Evolutionary conservation across 1,140 invertebrate genomes (phyloP), one percentile per base, ranked within the genome.

Genomic region (Paramacrobiotus metropolitanus): DNA sequence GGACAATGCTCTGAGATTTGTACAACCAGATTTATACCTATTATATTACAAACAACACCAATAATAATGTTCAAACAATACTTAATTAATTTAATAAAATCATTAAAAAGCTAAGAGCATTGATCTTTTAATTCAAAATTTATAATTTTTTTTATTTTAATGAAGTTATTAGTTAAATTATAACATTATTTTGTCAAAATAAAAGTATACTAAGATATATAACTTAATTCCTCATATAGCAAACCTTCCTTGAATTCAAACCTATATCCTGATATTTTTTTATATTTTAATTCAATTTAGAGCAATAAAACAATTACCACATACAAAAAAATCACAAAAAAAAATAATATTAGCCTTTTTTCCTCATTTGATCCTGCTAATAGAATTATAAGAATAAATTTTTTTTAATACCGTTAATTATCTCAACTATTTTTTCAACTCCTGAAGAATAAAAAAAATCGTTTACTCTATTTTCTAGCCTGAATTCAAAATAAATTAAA

Each of bases 1-100:
- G 81, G 82, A 0, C 81, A 84, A 78, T 84, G 82, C 71, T 83
- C 82, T 68, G 83, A 84, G 78, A 83, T 84, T 77, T 85, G 82
- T 77, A 81, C 81, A 4, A 74, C 76, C 60, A 80, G 78, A 61
- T 83, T 83, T 78, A 84, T 85, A 76, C 82, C 82, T 61, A 83
- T 83, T 78, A 73, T 76, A 62, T 69, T 83, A 68, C 78, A 82
- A 40, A 61, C 65, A 44, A 30, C 30, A 45, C 40, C 66, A 3
- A 9, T 30, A 21, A 40, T 29, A 45, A 70, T 71, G 64, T 68
- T 67, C 59, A 61, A 65, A 21, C 45, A 29, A 28, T 31, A 21
- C 4, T 15, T 44, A 29, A 61, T 45, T 45, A 61, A 45, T 45
- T 45, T 21, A 61, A 21, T 61, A 4, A 21, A n/a, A 61, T 40